Base-by-base conservation (phyloP, 2,113 vertebrate species). In the Chloropsis cyanopogon region DNA sequence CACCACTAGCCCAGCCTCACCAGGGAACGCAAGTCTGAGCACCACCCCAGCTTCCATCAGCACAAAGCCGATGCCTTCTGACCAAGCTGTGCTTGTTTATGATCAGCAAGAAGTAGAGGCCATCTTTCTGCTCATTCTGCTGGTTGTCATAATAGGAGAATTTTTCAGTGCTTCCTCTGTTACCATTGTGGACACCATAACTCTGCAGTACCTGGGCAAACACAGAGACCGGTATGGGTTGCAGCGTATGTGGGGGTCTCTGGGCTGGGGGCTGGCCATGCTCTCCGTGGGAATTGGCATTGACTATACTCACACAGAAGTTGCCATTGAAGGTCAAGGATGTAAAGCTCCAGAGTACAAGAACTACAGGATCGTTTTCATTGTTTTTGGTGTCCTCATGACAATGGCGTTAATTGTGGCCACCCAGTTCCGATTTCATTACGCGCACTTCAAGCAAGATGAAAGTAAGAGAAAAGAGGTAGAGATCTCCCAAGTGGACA, bases 241-340 rank as follows among this genome's bases (percentile, higher is more conserved):
- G 90, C 99, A 99, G 97, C 98, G 99, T 37, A 99, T 99, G 99
- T 99, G 99, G 99, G 99, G 99, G 3, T 99, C 99, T 12, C 98
- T 99, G 94, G 99, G 99, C 82, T 99, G 99, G 99, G 99, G 99
- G 3, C 88, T 99, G 88, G 98, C 99, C 60, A 99, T 99, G 99
- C 98, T 99, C 53, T 98, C 98, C 0, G 99, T 99, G 86, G 99
- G 99, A 59, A 99, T 99, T 56, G 99, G 99, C 91, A 99, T 99
- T 12, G 99, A 99, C 97, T 98, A 99, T 86, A 99, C 99, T 2
- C 98, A 98, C 88, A 83, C 98, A 12, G 95, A 70, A 2, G 97
- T 98, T 29, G 8, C 33, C 14, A 90, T 99, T 6, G 94, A 98
- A 7, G 98, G 98, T 11, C 81, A 96, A 19, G 98, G 98, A 29